Evolutionary conservation across 1,140 invertebrate species (phyloP).

Genomic region (Stegodyphus mimosarum): DNA sequence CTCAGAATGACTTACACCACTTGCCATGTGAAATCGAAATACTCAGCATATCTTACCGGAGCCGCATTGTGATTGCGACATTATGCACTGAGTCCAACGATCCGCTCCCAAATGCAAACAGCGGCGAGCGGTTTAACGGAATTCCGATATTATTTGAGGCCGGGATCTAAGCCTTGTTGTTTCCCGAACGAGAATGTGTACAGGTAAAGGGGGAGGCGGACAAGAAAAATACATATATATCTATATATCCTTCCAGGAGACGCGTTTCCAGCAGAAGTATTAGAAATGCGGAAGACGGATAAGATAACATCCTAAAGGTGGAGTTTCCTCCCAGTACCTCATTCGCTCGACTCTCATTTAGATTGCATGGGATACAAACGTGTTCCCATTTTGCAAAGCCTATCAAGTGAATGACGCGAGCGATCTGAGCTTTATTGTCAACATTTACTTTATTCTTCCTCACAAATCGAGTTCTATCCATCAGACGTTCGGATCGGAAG

Average conservation of each 20-base stretch:
- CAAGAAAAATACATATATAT: no score
- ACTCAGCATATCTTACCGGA: no score
- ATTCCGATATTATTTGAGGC: no score
- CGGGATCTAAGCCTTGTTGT: no score
- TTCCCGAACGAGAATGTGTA: no score
- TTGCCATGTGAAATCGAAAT: no score
- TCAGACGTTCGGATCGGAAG: background rate
- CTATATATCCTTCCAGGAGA: background rate
- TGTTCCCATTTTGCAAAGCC: conserved; percentile 2
- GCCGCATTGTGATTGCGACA: no score
- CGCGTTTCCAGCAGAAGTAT: background rate
- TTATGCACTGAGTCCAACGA: no score
- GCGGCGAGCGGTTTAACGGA: no score
- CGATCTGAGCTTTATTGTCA: background rate
- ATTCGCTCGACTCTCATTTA: background rate
- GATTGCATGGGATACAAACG: conserved; percentile 13
- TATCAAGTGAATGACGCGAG: background rate
- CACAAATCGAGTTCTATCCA: background rate
- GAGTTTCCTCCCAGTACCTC: conserved; percentile 13
- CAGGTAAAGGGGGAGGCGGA: no score
- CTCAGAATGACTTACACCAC: no score
- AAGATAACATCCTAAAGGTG: conserved; percentile 27
- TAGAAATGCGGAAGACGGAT: background rate
- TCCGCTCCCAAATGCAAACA: no score
- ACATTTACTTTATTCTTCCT: conserved; percentile 11